These are phyloP conservation scores for Leptinotarsa defecta DNA, from an alignment of 1,140 invertebrate species.

Conservation along the genomic window DNA sequence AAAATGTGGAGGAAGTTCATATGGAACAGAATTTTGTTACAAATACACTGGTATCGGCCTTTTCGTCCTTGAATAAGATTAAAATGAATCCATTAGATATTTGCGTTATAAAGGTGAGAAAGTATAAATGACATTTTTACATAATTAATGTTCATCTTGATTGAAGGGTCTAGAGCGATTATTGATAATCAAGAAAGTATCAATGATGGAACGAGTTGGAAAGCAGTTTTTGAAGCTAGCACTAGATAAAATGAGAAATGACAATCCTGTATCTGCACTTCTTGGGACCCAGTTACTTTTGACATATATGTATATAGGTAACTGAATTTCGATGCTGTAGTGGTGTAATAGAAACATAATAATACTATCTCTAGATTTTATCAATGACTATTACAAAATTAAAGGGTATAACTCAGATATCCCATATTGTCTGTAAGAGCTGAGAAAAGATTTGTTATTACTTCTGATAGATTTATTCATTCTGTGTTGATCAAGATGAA, in stretches of 20 bases:
- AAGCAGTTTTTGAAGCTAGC: slow-evolving; percentile 76
- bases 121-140: slow-evolving; percentile 7
- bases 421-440: no score
- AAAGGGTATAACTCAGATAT: no score
- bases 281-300: slow-evolving; percentile 75
- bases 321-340: slow-evolving; percentile 33
- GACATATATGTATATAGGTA: slow-evolving; percentile 79
- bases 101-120: slow-evolving; percentile 58
- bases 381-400: no score
- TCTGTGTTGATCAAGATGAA: no score
- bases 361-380: no score
- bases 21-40: slow-evolving; percentile 56
- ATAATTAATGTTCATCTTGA: not conserved
- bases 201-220: slow-evolving; percentile 63
- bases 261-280: slow-evolving; percentile 70
- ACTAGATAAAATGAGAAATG: slow-evolving; percentile 71
- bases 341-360: no score
- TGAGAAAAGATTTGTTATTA: no score
- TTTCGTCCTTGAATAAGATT: slow-evolving; percentile 55
- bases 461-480: no score
- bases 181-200: slow-evolving; percentile 64
- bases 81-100: slow-evolving; percentile 56
- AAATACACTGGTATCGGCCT: slow-evolving; percentile 56
- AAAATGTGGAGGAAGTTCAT: slow-evolving; percentile 60
- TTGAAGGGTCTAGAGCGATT: slow-evolving; percentile 73